Evolutionary conservation across 2,113 vertebrate species (phyloP), one percentile per base, ranked within the genome.

Genomic region (Aphelocoma coerulescens): DNA sequence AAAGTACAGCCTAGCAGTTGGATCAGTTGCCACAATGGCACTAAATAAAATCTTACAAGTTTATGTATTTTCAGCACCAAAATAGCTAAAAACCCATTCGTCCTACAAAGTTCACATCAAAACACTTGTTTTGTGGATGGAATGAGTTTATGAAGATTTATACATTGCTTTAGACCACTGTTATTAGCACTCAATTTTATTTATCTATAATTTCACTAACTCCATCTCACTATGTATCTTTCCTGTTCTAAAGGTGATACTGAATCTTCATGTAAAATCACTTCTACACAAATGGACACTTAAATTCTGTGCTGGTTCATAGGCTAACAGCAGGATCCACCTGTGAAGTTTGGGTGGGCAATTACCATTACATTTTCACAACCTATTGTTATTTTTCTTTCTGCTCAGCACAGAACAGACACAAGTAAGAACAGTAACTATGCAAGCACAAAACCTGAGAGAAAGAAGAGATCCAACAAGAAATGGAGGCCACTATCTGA

Each of bases 401-500:
- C 87, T 91, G 39, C 44, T 89, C 57, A 48, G 59, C 72, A 52
- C 30, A 89, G 39, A 83, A 62, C 1, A 6, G 87, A 61, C 41
- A 54, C 1, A 18, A 88, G 39, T 37, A 85, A 51, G 20, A 77
- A 57, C 16, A 72, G 55, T 13, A 76, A 82, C 83, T 22, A 37
- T 16, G 57, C 44, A 92, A 89, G 69, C 93, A 57, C 67, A 93
- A 88, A 96, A 90, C 24, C 44, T 61, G 55, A 81, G 71, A 88
- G 85, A 49, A 93, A 89, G 59, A 85, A 85, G 90, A 85, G 89
- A 86, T 91, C 74, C 80, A 84, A 79, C 41, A 72, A 92, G 81
- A 76, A 95, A 95, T 52, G 79, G 86, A 96, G 92, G 84, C 93
- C 89, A 89, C 80, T 93, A 46, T 65, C 85, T 97, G 96, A 96